phyloP scores from a whole-genome alignment of 1,140 invertebrate genomes.

The Drosophila asahinai region DNA sequence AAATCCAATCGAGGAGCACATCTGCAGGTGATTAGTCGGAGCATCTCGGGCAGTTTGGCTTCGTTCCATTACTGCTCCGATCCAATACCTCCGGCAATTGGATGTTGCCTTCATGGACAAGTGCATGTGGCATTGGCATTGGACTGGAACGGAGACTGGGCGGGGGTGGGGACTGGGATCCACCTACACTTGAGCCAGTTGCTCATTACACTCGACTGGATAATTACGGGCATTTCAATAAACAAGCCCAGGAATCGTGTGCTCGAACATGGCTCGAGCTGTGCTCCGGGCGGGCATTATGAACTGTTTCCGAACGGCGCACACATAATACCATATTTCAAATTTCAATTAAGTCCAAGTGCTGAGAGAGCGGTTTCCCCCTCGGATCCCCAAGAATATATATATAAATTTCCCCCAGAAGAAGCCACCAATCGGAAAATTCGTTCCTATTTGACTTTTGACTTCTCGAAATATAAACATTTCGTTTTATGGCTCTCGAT shows the following conservation, averaged over 20 bases:
- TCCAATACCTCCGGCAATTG: constrained; percentile 18
- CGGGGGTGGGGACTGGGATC: not conserved
- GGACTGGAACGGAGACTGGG: constrained; percentile 18
- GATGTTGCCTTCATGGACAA: constrained; percentile 55
- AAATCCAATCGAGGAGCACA: constrained; percentile 55
- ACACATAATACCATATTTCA: constrained; percentile 84
- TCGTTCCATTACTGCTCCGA: constrained; percentile 16
- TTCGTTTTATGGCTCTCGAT: constrained; percentile 77
- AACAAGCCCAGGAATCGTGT: constrained; percentile 63
- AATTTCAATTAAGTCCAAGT: constrained; percentile 85
- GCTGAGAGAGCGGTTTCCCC: constrained; percentile 68
- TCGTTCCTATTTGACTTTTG: constrained; percentile 78
- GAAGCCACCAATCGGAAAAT: constrained; percentile 58
- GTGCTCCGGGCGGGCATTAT: constrained; percentile 49
- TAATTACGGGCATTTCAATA: constrained; percentile 77
- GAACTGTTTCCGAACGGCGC: constrained; percentile 79
- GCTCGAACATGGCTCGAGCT: constrained; percentile 59
- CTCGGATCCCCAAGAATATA: not conserved
- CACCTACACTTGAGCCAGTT: constrained; percentile 74
- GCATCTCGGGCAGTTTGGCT: constrained; percentile 24
- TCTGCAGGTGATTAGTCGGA: constrained; percentile 63
- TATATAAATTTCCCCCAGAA: not conserved
- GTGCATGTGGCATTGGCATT: constrained; percentile 55
- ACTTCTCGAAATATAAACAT: constrained; percentile 79
- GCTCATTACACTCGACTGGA: constrained; percentile 79